Percentiles rank a stretch among this genome's conserved stretches.
These are phyloP conservation scores for Ramphastos sulfuratus DNA, from an alignment of 2,113 vertebrate species.

Conservation along the genomic window DNA sequence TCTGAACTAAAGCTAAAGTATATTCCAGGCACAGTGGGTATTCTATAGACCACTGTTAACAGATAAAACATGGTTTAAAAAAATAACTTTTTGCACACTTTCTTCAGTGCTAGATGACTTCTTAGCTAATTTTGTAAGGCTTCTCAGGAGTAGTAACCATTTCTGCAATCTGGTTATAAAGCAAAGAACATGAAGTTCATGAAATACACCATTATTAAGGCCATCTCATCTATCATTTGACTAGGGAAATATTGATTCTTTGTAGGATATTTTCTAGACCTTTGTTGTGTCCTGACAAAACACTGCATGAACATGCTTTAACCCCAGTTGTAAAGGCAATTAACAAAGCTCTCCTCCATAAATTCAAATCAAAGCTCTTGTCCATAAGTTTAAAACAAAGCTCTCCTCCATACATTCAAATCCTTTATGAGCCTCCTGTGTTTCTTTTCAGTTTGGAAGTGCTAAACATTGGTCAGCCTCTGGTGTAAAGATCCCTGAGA, in stretches of 20 bases:
- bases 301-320: not conserved
- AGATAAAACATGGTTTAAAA: not conserved
- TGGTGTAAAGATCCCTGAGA: not conserved
- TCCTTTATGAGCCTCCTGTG: not conserved
- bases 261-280: not conserved
- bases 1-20: not conserved
- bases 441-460: not conserved
- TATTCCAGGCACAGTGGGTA: not conserved
- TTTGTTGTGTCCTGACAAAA: not conserved
- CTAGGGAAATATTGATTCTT: not conserved
- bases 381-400: not conserved
- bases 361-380: not conserved
- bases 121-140: not conserved
- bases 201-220: not conserved
- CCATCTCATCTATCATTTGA: not conserved
- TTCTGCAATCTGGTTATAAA: not conserved
- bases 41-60: not conserved
- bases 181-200: not conserved
- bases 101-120: not conserved
- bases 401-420: not conserved
- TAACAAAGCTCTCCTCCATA: not conserved
- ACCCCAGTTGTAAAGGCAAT: not conserved
- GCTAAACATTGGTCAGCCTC: not conserved
- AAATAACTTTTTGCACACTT: not conserved
- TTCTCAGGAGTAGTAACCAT: not conserved